Conservation (phyloP, 2,797 vertebrate genomes). For the Smutsia temminckii region DNA sequence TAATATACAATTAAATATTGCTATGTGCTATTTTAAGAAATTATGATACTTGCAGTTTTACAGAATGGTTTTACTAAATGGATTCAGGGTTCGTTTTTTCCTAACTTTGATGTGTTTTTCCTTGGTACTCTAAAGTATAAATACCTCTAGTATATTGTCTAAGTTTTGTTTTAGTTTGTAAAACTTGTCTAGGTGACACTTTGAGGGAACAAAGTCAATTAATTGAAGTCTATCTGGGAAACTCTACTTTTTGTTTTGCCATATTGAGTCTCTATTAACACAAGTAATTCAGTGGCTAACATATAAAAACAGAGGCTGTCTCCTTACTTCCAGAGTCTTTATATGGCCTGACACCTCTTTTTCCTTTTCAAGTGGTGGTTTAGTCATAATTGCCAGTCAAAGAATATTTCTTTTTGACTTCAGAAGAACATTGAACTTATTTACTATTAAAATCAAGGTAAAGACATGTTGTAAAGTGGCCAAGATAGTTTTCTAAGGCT, state of each 20-base stretch:
- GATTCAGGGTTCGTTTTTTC: not conserved
- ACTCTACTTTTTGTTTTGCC: not conserved
- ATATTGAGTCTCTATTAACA: not conserved
- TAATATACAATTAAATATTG: slow-evolving; percentile 13
- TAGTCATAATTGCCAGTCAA: not conserved
- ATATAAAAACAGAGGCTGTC: not conserved
- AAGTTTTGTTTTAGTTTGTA: slow-evolving; percentile 32
- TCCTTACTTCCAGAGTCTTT: not conserved
- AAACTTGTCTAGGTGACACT: not conserved
- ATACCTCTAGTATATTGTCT: not conserved
- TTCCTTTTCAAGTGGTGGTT: not conserved
- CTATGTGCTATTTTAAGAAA: slow-evolving; percentile 38
- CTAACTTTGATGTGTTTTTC: not conserved
- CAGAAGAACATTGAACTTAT: not conserved
- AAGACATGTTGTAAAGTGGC: not conserved
- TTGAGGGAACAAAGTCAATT: not conserved
- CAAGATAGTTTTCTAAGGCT: not conserved
- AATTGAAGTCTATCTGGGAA: not conserved
- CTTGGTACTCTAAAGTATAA: not conserved
- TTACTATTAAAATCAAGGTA: not conserved
- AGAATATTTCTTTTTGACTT: not conserved
- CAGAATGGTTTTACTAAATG: not conserved
- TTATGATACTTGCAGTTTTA: not conserved
- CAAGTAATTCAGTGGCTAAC: not conserved
- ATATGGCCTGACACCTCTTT: not conserved